A percentile compares a stretch with the other conserved stretches of the same genome.
Conservation (phyloP, 2,888 invertebrate genomes). For the Clivina fossor region DNA sequence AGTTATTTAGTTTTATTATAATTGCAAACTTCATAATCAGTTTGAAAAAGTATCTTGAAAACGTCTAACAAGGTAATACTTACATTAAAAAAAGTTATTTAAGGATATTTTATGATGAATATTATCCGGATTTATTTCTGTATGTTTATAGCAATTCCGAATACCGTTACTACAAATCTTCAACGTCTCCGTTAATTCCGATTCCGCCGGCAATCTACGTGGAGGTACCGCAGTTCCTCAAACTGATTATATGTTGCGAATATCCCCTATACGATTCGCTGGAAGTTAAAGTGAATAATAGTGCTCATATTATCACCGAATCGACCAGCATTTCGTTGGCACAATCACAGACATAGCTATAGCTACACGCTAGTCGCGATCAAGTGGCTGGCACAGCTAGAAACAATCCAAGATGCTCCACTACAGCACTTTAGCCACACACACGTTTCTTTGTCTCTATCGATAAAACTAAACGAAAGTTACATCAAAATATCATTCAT, state of each 20-base stretch:
- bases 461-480: constrained; percentile 1
- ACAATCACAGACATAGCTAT: constrained; percentile 73
- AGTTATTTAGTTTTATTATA: too few species aligned
- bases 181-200: constrained; percentile 87
- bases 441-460: neutral
- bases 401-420: constrained; percentile 40
- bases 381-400: constrained; percentile 30
- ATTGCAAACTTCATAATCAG: neutral
- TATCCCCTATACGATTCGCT: constrained; percentile 83
- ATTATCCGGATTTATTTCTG: too few species aligned
- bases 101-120: too few species aligned
- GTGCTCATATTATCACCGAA: constrained; percentile 62
- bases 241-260: constrained; percentile 84
- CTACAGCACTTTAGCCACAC: constrained; percentile 41
- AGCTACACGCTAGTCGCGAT: constrained; percentile 54
- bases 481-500: neutral
- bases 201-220: constrained; percentile 84
- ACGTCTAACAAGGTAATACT: too few species aligned
- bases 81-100: too few species aligned
- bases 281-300: constrained; percentile 64
- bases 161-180: constrained; percentile 84
- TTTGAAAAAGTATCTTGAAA: neutral
- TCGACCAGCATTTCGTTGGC: constrained; percentile 71
- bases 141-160: constrained; percentile 68
- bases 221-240: constrained; percentile 81